Base-by-base conservation (phyloP, 2,113 vertebrate genomes). In the Serilophus lunatus region DNA sequence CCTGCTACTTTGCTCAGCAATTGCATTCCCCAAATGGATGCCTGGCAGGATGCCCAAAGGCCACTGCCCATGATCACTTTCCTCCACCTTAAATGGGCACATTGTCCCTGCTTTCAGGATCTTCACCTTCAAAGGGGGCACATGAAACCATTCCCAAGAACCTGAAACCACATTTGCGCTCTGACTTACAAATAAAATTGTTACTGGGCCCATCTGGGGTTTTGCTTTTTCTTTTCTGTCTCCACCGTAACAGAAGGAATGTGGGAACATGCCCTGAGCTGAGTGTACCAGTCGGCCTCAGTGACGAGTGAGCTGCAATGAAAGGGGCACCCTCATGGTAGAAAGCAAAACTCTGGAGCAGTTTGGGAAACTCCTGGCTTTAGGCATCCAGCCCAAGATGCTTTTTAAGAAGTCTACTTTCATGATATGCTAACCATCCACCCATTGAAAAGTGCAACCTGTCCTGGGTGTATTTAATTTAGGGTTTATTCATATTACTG, bases 401-500 rank as follows among this genome's bases (percentile, higher is more conserved):
- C 2, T 47, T 65, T 49, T 66, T 16, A 14, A 12, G 5, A 68
- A 80, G 35, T 33, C 49, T 44, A 35, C 29, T 47, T 94, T 71
- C 42, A 64, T 33, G 40, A 86, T 40, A 88, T 16, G 25, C 60
- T 78, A 56, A 95, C n/a, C 90, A 90, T 88, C 60, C 45, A 84
- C 71, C 69, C 88, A 60, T 5, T 92, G 88, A 92, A 92, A 90
- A 95, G 92, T 12, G 56, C 88, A 86, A 59, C 60, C 45, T 86
- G 61, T 86, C 93, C 60, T 90, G 80, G 80, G 82, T 93, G 33
- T 68, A 77, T 92, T 96, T 92, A 86, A 92, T 94, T 88, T 65
- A 40, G 53, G 76, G 86, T 47, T 95, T 96, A 89, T 97, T 93
- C 94, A 95, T 95, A 92, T 93, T 93, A 91, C 94, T 65, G 74